These are phyloP conservation scores for Regulus satrapa DNA, from an alignment of 2,113 vertebrate species.

Conservation along the genomic window DNA sequence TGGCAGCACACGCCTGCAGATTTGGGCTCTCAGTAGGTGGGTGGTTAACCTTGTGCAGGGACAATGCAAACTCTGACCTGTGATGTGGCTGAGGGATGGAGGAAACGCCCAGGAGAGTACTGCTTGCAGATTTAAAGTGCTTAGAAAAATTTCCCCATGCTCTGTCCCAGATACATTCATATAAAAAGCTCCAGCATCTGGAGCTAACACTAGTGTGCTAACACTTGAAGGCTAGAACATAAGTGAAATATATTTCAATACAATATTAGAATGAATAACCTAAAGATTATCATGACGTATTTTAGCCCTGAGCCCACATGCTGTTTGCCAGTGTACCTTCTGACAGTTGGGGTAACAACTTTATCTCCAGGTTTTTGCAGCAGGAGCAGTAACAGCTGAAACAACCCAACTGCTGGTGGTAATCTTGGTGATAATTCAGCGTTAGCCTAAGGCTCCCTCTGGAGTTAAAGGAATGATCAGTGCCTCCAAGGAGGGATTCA, in stretches of 20 bases:
- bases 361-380: background rate
- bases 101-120: background rate
- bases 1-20: background rate
- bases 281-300: background rate
- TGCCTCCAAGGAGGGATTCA: background rate
- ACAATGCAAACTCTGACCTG: background rate
- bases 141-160: background rate
- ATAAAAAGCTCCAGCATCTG: background rate
- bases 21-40: fast-evolving
- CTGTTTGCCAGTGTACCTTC: background rate
- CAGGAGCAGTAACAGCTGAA: background rate
- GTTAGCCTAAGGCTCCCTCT: slow-evolving; percentile 38
- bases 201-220: background rate
- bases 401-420: background rate
- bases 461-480: background rate
- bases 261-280: background rate
- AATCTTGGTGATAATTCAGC: background rate
- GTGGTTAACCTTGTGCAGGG: background rate
- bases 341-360: background rate
- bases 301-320: background rate
- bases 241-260: background rate
- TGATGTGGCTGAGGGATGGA: background rate
- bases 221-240: background rate
- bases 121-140: background rate
- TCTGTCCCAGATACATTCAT: background rate